Conservation (phyloP, 1,140 invertebrate species). For the Pteromalus puparum region DNA sequence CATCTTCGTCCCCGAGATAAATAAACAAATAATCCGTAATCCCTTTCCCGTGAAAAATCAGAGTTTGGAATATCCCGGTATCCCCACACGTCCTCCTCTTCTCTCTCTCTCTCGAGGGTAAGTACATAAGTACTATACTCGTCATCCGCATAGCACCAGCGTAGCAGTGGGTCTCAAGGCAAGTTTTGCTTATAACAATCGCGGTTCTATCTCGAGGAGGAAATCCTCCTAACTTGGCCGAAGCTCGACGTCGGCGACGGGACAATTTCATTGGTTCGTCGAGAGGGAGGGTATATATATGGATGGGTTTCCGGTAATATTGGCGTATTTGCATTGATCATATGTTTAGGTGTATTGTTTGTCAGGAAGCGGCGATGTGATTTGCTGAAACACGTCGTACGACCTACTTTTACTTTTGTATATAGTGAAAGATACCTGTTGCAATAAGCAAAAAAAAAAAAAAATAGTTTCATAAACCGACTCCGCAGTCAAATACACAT, state of each 20-base stretch:
- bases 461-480: no score
- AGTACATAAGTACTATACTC: background rate
- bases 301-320: no score
- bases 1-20: slow-evolving; percentile 21
- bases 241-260: background rate
- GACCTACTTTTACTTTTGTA: no score
- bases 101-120: background rate
- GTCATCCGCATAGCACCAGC: background rate
- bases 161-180: background rate
- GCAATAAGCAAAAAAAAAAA: no score
- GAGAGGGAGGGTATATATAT: background rate
- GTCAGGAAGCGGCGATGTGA: no score
- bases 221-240: slow-evolving; percentile 41
- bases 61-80: slow-evolving; percentile 37
- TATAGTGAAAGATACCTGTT: no score
- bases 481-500: no score
- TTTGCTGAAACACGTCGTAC: no score
- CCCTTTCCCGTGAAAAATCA: slow-evolving; percentile 47
- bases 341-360: no score
- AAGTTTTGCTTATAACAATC: slow-evolving; percentile 28
- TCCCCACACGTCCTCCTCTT: slow-evolving; percentile 16
- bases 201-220: slow-evolving; percentile 18
- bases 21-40: slow-evolving; percentile 42
- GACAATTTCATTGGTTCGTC: background rate
- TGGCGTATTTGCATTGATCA: no score